phyloP scores from a whole-genome alignment of 2,113 vertebrate genomes.

The Ceratotherium simum region DNA sequence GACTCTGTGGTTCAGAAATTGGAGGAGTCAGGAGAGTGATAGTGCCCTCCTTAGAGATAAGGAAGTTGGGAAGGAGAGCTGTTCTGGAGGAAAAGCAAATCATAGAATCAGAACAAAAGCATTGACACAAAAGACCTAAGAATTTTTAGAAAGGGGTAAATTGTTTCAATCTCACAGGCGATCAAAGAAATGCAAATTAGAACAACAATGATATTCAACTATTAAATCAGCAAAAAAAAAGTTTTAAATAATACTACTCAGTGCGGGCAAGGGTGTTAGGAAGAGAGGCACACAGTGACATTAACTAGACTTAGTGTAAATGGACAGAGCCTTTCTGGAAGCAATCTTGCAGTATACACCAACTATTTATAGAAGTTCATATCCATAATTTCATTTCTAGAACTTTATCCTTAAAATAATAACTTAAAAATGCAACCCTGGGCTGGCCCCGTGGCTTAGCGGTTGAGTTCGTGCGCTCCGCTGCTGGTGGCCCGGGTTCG shows the following conservation, averaged over 20 bases:
- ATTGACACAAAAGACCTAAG: slow-evolving; percentile 24
- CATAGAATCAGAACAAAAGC: slow-evolving; percentile 26
- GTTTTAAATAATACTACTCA: neutral
- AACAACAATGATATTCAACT: slow-evolving; percentile 18
- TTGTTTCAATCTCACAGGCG: neutral
- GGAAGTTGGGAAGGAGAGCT: neutral
- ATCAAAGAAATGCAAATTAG: slow-evolving; percentile 63
- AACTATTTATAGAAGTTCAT: neutral
- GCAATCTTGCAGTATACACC: neutral
- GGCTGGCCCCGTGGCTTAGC: no score
- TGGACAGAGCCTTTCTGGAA: neutral
- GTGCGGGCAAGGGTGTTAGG: neutral
- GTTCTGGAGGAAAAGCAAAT: neutral
- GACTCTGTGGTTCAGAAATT: neutral
- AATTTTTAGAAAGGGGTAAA: slow-evolving; percentile 57
- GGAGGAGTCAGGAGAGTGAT: neutral
- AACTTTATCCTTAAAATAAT: neutral
- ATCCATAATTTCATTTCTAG: slow-evolving; percentile 43
- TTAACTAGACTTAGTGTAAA: neutral
- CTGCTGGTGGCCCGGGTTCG: no score
- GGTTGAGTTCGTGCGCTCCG: no score
- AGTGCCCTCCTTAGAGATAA: neutral
- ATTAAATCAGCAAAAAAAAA: neutral
- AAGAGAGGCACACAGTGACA: neutral
- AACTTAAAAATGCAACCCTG: neutral